phyloP scores from a whole-genome alignment of 2,113 vertebrate genomes.

The Eleginops maclovinus region DNA sequence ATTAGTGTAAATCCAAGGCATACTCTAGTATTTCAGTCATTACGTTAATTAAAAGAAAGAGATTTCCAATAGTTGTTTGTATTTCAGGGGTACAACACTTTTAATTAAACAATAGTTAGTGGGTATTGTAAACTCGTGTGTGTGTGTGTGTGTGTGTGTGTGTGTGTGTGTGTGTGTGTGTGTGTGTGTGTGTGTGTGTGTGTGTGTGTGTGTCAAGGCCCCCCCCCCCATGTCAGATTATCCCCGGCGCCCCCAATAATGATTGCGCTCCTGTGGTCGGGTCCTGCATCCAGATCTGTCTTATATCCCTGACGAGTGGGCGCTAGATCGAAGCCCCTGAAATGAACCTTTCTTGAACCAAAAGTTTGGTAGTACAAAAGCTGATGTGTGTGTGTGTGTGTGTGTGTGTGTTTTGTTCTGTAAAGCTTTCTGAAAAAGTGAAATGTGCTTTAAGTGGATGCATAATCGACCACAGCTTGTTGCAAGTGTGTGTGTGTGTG shows the following conservation, averaged over 20 bases:
- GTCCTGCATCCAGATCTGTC: conserved; percentile 60
- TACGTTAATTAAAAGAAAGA: background rate
- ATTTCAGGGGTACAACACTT: conserved; percentile 27
- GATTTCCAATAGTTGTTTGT: conserved; percentile 25
- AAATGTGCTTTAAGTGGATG: conserved; percentile 10
- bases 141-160: background rate
- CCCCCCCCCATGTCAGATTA: conserved; percentile 36
- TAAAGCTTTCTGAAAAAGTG: background rate
- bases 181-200: background rate
- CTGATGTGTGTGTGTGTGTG: background rate
- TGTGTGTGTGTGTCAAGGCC: background rate
- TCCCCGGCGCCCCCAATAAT: conserved; percentile 36
- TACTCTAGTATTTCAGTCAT: conserved; percentile 4
- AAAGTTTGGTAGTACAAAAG: conserved; percentile 28
- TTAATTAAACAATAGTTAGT: conserved; percentile 29
- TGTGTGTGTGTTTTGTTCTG: background rate
- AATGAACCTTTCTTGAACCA: conserved; percentile 39
- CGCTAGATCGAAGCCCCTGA: conserved; percentile 47
- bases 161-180: background rate
- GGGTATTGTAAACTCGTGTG: background rate
- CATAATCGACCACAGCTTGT: background rate
- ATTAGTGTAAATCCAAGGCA: no score
- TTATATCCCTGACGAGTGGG: conserved; percentile 47
- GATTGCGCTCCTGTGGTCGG: conserved; percentile 53
- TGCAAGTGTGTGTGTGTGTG: background rate